Evolutionary conservation across 2,888 invertebrate species (phyloP).

Genomic region (Entomobrya proxima): DNA sequence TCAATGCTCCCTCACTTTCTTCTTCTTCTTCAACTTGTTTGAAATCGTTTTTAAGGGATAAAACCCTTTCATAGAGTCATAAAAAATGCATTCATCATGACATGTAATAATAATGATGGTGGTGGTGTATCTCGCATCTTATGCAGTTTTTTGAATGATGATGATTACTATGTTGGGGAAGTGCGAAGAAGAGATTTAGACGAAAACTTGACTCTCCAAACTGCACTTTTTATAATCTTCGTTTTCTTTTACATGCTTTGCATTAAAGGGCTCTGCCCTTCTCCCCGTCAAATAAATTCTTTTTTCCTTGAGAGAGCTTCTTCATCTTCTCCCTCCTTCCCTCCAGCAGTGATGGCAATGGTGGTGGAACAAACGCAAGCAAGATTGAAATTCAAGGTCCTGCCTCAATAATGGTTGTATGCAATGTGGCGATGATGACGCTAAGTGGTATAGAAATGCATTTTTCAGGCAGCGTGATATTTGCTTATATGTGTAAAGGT

Average conservation of each 20-base stretch:
- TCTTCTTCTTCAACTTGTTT: constrained; percentile 30
- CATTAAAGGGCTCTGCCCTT: constrained; percentile 56
- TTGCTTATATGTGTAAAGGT: too few relatives aligned
- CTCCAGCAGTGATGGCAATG: not conserved
- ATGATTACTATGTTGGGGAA: not conserved
- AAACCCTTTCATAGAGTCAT: constrained; percentile 52
- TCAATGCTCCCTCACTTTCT: constrained; percentile 45
- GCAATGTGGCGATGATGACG: not conserved
- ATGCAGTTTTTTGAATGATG: constrained; percentile 57
- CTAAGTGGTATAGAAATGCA: not conserved
- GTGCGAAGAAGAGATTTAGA: not conserved
- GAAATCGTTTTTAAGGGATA: constrained; percentile 34
- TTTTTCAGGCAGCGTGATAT: too few relatives aligned
- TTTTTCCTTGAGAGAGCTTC: too few relatives aligned
- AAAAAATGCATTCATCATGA: constrained; percentile 67
- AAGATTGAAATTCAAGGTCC: constrained; percentile 65
- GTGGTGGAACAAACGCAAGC: not conserved
- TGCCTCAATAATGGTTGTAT: constrained; percentile 56
- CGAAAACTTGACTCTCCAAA: not conserved
- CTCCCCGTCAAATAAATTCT: constrained; percentile 41
- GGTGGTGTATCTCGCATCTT: constrained; percentile 47
- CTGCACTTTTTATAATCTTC: constrained; percentile 8
- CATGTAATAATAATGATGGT: constrained; percentile 60
- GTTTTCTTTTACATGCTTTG: constrained; percentile 25
- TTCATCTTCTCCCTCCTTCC: constrained; percentile 16